phyloP scores from a whole-genome alignment of 2,888 invertebrate species.

The Trilocha varians region DNA sequence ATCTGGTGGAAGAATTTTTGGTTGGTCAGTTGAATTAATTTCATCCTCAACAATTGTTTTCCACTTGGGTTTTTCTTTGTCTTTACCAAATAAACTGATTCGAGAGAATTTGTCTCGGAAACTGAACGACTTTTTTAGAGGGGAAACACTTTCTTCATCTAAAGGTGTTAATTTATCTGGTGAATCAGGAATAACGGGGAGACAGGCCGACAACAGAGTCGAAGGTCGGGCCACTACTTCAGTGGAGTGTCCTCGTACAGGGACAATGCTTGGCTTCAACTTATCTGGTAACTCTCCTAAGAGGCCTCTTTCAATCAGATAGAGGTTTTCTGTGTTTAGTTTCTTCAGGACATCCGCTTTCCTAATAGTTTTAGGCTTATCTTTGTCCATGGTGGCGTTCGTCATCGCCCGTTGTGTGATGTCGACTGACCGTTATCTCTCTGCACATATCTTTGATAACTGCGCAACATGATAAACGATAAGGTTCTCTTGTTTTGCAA shows the following conservation, averaged over 20 bases:
- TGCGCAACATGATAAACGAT: conserved; percentile 29
- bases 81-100: conserved; percentile 49
- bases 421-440: conserved; percentile 45
- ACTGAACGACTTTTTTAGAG: conserved; percentile 58
- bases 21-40: conserved; percentile 14
- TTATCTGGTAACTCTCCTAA: conserved; percentile 56
- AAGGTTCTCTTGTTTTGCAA: conserved; percentile 27
- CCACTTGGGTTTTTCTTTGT: conserved; percentile 43
- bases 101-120: conserved; percentile 56
- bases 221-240: conserved; percentile 61
- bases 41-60: conserved; percentile 42
- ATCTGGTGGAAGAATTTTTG: conserved; percentile 10
- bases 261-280: conserved; percentile 45
- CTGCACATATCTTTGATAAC: conserved; percentile 47
- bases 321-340: conserved; percentile 50
- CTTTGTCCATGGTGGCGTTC: conserved; percentile 49
- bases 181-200: conserved; percentile 44
- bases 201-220: conserved; percentile 48
- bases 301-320: conserved; percentile 55
- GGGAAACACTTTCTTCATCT: conserved; percentile 41
- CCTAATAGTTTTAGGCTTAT: conserved; percentile 37
- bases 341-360: conserved; percentile 53
- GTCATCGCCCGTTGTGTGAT: conserved; percentile 48
- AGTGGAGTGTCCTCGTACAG: conserved; percentile 42
- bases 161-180: conserved; percentile 31